Conservation (phyloP, 2,797 vertebrate species). For the Poeciliopsis turneri region DNA sequence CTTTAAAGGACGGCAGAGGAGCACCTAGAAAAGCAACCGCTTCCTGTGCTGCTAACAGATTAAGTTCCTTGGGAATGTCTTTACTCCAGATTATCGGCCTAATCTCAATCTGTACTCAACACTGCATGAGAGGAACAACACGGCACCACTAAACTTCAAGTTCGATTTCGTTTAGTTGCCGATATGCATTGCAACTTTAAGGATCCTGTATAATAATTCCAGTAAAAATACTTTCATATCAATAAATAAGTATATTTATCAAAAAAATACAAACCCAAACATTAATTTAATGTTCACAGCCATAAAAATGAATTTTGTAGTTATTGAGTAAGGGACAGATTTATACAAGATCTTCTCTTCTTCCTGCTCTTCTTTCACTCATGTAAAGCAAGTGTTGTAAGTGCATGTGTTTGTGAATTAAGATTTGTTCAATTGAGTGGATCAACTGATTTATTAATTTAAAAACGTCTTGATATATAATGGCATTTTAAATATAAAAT, state of each 20-base stretch:
- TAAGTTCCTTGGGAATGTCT: constrained; percentile 64
- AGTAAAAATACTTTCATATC: not conserved
- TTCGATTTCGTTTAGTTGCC: not conserved
- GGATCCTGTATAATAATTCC: not conserved
- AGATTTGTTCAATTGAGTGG: not conserved
- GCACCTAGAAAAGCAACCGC: constrained; percentile 32
- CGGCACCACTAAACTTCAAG: not conserved
- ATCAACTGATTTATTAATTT: too few species aligned
- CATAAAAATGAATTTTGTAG: not conserved
- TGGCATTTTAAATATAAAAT: not conserved
- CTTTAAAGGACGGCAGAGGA: constrained; percentile 32
- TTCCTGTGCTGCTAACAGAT: constrained; percentile 58
- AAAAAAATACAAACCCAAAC: not conserved
- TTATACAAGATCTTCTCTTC: too few species aligned
- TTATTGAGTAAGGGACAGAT: not conserved
- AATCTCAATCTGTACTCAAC: constrained; percentile 77
- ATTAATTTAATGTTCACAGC: not conserved
- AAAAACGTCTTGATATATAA: not conserved
- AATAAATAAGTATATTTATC: not conserved
- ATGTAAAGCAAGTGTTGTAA: too few species aligned
- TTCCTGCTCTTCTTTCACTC: too few species aligned
- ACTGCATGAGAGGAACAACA: constrained; percentile 15
- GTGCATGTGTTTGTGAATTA: not conserved
- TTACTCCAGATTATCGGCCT: constrained; percentile 74
- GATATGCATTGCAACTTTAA: not conserved